Evolutionary conservation across 2,888 invertebrate genomes (phyloP).

Genomic region (Bellardia bayeri): DNA sequence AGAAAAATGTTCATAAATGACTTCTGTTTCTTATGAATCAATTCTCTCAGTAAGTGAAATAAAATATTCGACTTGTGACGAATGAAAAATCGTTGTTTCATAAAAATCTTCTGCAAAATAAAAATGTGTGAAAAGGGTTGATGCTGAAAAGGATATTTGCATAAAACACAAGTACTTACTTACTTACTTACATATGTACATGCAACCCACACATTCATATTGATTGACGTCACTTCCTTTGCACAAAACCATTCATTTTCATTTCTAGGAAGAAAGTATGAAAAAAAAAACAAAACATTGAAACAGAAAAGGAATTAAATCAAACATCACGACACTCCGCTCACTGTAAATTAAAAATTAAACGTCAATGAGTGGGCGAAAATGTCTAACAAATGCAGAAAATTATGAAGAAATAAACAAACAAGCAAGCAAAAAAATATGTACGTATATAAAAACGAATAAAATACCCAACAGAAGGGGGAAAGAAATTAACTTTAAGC

Average conservation of each 20-base stretch:
- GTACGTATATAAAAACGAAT: neutral
- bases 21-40: too few species aligned
- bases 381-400: conserved; percentile 50
- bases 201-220: conserved; percentile 53
- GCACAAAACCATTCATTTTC: conserved; percentile 44
- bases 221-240: conserved; percentile 35
- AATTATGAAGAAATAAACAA: conserved; percentile 27
- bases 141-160: conserved; percentile 45
- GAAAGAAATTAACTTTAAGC: conserved; percentile 42
- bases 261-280: conserved; percentile 52
- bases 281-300: neutral
- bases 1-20: too few species aligned
- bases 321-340: conserved; percentile 51
- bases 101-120: neutral
- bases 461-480: conserved; percentile 24
- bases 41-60: neutral
- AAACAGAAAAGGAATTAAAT: conserved; percentile 61
- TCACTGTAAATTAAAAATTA: conserved; percentile 61
- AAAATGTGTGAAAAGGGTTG: neutral
- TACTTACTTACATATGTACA: conserved; percentile 20
- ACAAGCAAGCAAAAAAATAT: conserved; percentile 32
- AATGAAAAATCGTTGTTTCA: neutral
- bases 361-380: conserved; percentile 68
- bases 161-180: conserved; percentile 3
- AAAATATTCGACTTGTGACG: conserved; percentile 2